Evolutionary conservation across 2,113 vertebrate genomes (phyloP).

Genomic region (Synchiropus splendidus): DNA sequence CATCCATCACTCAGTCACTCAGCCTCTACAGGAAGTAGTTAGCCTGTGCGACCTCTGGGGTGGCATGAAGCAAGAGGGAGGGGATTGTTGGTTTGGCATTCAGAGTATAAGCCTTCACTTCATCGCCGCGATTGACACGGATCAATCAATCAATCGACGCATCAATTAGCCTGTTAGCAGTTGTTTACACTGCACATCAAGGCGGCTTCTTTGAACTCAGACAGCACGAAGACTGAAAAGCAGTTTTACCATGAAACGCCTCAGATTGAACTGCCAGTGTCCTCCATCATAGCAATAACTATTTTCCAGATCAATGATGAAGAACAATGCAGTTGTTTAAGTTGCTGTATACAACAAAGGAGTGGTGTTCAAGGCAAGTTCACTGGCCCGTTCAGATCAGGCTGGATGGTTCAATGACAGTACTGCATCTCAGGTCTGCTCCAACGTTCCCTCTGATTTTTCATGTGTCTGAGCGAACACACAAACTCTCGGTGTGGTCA

Average conservation of each 20-base stretch:
- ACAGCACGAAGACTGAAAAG: conserved; percentile 4
- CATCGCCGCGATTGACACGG: conserved; percentile 30
- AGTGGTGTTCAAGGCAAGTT: too few species aligned
- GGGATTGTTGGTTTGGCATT: conserved; percentile 6
- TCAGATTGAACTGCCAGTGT: too few species aligned
- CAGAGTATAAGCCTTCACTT: conserved; percentile 36
- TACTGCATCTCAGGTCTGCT: too few species aligned
- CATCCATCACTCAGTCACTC: conserved; percentile 64
- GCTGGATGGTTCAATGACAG: too few species aligned
- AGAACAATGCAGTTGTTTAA: too few species aligned
- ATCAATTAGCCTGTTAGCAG: conserved; percentile 27
- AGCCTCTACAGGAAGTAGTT: conserved; percentile 61
- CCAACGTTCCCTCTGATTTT: too few species aligned
- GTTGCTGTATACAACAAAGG: too few species aligned
- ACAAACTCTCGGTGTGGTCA: too few species aligned
- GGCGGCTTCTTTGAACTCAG: conserved; percentile 24
- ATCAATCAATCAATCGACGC: conserved; percentile 38
- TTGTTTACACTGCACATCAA: conserved; percentile 31
- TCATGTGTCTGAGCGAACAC: too few species aligned
- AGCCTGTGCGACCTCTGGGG: conserved; percentile 53
- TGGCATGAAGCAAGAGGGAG: conserved; percentile 10
- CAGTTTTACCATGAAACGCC: too few species aligned
- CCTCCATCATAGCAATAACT: conserved; percentile 3
- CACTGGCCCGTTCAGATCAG: too few species aligned
- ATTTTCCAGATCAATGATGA: too few species aligned